A percentile compares a stretch with the other conserved stretches of the same genome.
Evolutionary conservation across 2,113 vertebrate genomes (phyloP).

Genomic region (Neolamprologus devosi): DNA sequence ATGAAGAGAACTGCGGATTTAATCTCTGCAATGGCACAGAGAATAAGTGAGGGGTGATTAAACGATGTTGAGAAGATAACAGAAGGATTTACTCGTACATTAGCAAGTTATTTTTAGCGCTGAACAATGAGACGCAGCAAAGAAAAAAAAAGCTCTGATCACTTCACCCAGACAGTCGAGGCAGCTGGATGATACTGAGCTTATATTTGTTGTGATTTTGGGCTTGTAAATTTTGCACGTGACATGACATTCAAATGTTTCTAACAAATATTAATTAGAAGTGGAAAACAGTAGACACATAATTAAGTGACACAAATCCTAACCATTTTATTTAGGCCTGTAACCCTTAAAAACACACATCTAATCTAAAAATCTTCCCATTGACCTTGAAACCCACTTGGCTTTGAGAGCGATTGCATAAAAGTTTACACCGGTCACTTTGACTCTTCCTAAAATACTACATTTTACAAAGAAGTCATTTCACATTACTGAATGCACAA

Average conservation of each 20-base stretch:
- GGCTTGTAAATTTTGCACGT: neutral
- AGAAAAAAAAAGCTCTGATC: neutral
- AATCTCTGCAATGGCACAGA: neutral
- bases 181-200: neutral
- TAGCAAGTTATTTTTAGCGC: conserved; percentile 10
- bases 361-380: neutral
- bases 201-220: neutral
- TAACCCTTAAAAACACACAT: neutral
- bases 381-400: neutral
- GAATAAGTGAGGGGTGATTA: neutral
- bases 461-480: neutral
- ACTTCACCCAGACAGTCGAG: neutral
- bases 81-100: neutral
- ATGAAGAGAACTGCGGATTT: neutral
- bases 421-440: neutral
- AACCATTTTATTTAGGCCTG: neutral
- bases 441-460: neutral
- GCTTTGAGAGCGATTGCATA: neutral
- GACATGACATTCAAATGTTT: neutral
- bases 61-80: neutral
- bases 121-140: neutral
- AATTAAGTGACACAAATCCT: neutral
- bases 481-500: neutral
- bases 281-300: neutral
- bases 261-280: neutral